phyloP scores from a whole-genome alignment of 1,140 invertebrate genomes.

The Drosophila willistoni region DNA sequence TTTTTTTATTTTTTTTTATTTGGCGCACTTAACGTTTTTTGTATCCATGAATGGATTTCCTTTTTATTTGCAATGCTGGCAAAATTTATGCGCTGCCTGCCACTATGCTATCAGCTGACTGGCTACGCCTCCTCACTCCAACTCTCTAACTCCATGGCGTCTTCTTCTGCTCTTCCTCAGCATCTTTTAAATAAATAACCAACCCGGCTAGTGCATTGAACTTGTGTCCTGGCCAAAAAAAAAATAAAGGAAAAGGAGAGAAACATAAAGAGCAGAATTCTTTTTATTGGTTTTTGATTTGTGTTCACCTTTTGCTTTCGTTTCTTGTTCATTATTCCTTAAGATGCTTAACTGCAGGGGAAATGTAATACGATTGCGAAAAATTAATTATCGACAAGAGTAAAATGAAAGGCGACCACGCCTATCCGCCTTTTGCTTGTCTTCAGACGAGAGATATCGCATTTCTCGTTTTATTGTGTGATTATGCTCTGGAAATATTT shows the following conservation, averaged over 20 bases:
- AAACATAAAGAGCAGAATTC: constrained; percentile 16
- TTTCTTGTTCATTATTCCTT: constrained; percentile 63
- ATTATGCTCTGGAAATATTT: not conserved
- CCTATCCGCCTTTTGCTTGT: constrained; percentile 69
- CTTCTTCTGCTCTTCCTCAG: constrained; percentile 45
- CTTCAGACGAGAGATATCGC: not conserved
- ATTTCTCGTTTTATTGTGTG: not conserved
- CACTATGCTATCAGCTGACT: constrained; percentile 26
- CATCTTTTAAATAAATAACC: constrained; percentile 78
- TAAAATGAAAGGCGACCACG: constrained; percentile 25
- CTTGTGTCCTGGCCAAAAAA: constrained; percentile 26
- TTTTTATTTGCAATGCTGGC: constrained; percentile 68
- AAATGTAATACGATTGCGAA: constrained; percentile 61
- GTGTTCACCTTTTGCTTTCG: constrained; percentile 47
- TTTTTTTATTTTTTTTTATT: constrained; percentile 48
- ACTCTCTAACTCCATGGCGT: not conserved
- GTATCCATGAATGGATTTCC: constrained; percentile 68
- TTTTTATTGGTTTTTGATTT: constrained; percentile 80
- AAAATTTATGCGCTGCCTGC: constrained; percentile 67
- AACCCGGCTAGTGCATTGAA: constrained; percentile 10
- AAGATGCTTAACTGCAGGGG: constrained; percentile 63
- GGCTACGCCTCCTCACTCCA: constrained; percentile 2
- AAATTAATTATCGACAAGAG: constrained; percentile 69
- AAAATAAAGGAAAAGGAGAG: not conserved
- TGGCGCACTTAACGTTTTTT: constrained; percentile 67